phyloP scores from a whole-genome alignment of 2,888 invertebrate species.

The Ennomos erosarius region DNA sequence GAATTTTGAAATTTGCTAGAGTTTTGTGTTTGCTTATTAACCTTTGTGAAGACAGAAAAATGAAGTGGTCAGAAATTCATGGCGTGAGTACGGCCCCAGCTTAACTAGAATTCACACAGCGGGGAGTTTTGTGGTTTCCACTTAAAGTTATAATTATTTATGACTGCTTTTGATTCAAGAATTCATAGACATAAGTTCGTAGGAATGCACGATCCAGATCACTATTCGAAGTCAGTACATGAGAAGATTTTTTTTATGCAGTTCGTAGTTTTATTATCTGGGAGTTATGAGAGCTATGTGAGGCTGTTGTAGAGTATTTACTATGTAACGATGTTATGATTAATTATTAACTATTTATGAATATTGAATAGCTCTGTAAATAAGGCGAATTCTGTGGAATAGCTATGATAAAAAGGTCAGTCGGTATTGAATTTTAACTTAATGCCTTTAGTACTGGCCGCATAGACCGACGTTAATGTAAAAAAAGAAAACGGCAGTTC shows the following conservation, averaged over 20 bases:
- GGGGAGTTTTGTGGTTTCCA: conserved; percentile 43
- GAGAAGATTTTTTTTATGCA: conserved; percentile 45
- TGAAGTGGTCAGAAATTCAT: no score
- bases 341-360: conserved; percentile 29
- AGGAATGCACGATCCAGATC: conserved; percentile 53
- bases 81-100: neutral
- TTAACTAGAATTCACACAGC: conserved; percentile 43
- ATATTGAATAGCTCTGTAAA: conserved; percentile 19
- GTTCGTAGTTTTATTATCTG: conserved; percentile 41
- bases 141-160: conserved; percentile 54
- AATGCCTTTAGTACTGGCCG: conserved; percentile 4
- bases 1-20: no score
- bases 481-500: neutral
- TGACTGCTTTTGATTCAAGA: conserved; percentile 57
- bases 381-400: no score
- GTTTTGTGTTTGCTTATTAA: no score
- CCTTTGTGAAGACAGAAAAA: no score
- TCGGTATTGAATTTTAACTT: conserved; percentile 18
- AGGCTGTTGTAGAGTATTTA: conserved; percentile 45
- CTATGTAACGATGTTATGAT: conserved; percentile 36
- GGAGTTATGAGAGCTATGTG: conserved; percentile 49
- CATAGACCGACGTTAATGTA: neutral
- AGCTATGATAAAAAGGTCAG: conserved; percentile 14
- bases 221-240: conserved; percentile 30
- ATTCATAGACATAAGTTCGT: conserved; percentile 46